These are phyloP conservation scores for Buteo buteo DNA, from an alignment of 2,113 vertebrate species.

Conservation along the genomic window DNA sequence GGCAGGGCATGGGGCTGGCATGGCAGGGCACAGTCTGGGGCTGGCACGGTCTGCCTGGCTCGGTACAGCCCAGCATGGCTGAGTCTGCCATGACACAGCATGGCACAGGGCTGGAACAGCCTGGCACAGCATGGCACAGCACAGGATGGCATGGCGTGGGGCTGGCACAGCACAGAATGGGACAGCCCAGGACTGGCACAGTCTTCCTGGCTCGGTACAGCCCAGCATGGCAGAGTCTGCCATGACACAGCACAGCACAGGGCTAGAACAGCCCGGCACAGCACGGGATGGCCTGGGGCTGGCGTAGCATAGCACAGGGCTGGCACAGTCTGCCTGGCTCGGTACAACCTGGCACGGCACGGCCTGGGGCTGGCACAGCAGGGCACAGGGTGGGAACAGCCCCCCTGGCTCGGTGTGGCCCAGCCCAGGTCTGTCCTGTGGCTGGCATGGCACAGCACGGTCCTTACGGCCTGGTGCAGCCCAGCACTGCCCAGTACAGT, in stretches of 20 bases:
- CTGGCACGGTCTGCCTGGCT: neutral
- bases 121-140: neutral
- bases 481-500: neutral
- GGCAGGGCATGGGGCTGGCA: too few relatives aligned
- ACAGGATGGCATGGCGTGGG: accelerated
- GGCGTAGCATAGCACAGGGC: too few relatives aligned
- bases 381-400: neutral
- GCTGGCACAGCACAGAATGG: neutral
- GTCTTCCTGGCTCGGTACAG: neutral
- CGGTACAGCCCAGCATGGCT: neutral
- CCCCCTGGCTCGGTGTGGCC: too few relatives aligned
- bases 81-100: too few relatives aligned
- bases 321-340: neutral
- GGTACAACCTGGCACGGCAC: neutral
- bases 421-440: neutral
- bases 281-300: neutral
- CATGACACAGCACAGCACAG: neutral
- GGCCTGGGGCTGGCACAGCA: neutral
- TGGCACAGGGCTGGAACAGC: neutral
- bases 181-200: neutral
- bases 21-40: neutral
- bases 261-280: too few relatives aligned
- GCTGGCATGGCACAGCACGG: neutral
- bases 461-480: neutral
- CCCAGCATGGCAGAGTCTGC: neutral